A percentile compares a stretch with the other conserved stretches of the same genome.
These are phyloP conservation scores for Trissolcus japonicus DNA, from an alignment of 2,888 invertebrate genomes.

Conservation along the genomic window DNA sequence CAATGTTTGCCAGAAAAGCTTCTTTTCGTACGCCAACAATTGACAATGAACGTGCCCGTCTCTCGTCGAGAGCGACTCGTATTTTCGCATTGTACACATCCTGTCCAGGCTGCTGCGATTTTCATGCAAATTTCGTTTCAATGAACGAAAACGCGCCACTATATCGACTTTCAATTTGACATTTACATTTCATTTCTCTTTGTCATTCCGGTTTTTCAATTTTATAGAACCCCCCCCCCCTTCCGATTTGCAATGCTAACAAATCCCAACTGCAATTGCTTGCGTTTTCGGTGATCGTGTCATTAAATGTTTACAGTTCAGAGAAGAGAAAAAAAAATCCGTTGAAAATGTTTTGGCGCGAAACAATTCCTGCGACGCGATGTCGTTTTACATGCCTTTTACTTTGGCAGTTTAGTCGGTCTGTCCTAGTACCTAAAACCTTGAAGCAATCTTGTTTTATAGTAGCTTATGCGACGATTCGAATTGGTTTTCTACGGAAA, in stretches of 20 bases:
- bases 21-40: slow-evolving; percentile 43
- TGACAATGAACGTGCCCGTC: slow-evolving; percentile 43
- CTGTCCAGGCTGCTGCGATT: slow-evolving; percentile 42
- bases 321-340: no score
- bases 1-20: slow-evolving; percentile 43
- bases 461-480: slow-evolving; percentile 37
- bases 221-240: background rate
- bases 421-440: slow-evolving; percentile 26
- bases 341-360: no score
- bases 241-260: no score
- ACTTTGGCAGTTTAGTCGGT: slow-evolving; percentile 36
- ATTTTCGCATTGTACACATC: slow-evolving; percentile 44
- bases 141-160: slow-evolving; percentile 31
- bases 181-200: slow-evolving; percentile 38
- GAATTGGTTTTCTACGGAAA: slow-evolving; percentile 34
- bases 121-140: slow-evolving; percentile 53
- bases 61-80: slow-evolving; percentile 39
- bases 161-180: slow-evolving; percentile 49
- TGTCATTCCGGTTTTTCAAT: slow-evolving; percentile 28
- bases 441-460: slow-evolving; percentile 45
- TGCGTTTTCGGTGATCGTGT: no score
- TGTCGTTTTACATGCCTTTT: slow-evolving; percentile 12
- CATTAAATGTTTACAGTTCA: no score
- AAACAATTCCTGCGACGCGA: background rate
- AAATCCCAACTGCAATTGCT: no score